phyloP scores from a whole-genome alignment of 2,797 vertebrate genomes.

The Falco novaeseelandiae region DNA sequence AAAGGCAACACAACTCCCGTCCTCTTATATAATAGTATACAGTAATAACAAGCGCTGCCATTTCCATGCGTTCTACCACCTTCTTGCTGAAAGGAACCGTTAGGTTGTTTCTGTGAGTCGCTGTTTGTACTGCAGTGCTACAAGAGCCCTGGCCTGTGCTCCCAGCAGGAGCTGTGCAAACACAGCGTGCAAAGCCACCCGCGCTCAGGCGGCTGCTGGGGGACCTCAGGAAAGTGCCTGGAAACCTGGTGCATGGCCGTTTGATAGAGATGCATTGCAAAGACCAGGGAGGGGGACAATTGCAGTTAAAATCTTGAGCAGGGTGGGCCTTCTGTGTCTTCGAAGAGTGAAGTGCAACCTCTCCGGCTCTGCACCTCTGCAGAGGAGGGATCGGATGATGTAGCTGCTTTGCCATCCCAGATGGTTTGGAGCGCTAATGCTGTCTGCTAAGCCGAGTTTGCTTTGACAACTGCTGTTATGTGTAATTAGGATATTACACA shows the following conservation, averaged over 20 bases:
- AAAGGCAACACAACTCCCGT: rapidly evolving
- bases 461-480: background rate
- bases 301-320: rapidly evolving
- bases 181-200: background rate
- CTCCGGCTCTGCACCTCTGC: background rate
- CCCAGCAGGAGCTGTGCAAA: background rate
- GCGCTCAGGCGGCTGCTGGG: background rate
- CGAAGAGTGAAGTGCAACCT: rapidly evolving
- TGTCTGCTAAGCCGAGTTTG: background rate
- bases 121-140: background rate
- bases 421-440: background rate
- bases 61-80: rapidly evolving
- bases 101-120: rapidly evolving
- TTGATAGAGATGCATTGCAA: rapidly evolving
- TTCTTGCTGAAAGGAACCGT: rapidly evolving
- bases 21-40: rapidly evolving
- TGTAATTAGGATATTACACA: background rate
- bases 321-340: background rate
- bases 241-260: rapidly evolving
- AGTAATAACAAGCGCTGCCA: rapidly evolving
- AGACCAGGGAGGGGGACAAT: rapidly evolving
- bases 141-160: background rate
- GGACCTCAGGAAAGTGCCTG: background rate
- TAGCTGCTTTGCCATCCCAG: background rate
- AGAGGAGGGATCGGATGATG: background rate